Base-by-base conservation (phyloP, 2,888 invertebrate species). In the Brenthis daphne region DNA sequence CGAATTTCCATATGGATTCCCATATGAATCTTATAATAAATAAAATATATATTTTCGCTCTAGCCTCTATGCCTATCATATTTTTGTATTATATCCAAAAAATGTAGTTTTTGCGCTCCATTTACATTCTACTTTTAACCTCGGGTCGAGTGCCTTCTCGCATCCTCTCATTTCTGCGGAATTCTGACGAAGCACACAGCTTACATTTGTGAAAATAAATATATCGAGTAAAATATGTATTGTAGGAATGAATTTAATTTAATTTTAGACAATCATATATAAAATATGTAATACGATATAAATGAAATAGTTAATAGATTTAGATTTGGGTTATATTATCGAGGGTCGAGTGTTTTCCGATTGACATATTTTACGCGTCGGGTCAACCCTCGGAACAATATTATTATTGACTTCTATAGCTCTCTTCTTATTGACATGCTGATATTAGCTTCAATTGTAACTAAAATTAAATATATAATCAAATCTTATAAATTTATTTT, bases 161-260 rank as follows among this genome's bases (percentile, higher is more conserved):
- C 87, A 88, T 88, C 86, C 87, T 87, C 89, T 89, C 87, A 90
- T 91, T 89, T 88, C 87, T 86, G 84, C 79, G 90, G 87, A 89
- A 87, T 89, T 85, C 84, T 82, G 80, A 80, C 77, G 72, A 72
- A 79, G 87, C 80, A 76, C 69, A 79, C 70, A 79, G 79, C 85
- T 88, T 74, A 58, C 53, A 55, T 67, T 60, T 24, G 1, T 56
- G 58, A 60, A 54, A 37, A 53, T 66, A 47, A 53, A 54, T 29
- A 54, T 53, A 43, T 33, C 51, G 6, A 63, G 20, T 63, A 37
- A 29, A 29, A 2, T 48, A 48, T 43, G 3, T 43, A 43, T 43
- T 11, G 1, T 2, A 43, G 1, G 11, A 11, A 43, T 43, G 0
- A 43, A 43, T 43, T 43, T 43, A 8, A 43, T 43, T 43, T 11